These are phyloP conservation scores for Cheilosia impressa DNA, from an alignment of 2,888 invertebrate genomes.

Conservation along the genomic window DNA sequence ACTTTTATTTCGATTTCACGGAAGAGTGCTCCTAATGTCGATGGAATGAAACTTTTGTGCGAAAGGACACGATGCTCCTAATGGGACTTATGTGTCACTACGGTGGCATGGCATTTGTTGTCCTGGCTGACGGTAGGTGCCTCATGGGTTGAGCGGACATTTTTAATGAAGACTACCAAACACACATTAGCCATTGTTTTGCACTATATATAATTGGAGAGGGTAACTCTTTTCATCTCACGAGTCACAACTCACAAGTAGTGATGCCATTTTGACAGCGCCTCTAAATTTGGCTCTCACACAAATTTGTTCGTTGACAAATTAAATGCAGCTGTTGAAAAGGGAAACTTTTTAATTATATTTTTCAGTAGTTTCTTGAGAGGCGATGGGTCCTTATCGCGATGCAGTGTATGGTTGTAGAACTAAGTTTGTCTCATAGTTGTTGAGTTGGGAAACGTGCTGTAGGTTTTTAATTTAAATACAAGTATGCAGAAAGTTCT, in stretches of 20 bases:
- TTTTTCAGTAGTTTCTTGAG: not conserved
- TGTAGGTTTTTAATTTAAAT: no score
- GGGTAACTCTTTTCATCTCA: not conserved
- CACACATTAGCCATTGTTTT: not conserved
- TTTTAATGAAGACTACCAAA: constrained; percentile 5
- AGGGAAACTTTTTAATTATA: constrained; percentile 8
- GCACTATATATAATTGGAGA: not conserved
- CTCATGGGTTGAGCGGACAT: not conserved
- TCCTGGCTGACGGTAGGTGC: not conserved
- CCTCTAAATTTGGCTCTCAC: not conserved
- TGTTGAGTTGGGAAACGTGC: no score
- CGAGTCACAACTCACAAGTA: not conserved
- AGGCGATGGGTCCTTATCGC: not conserved
- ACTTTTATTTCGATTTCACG: constrained; percentile 26
- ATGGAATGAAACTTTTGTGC: not conserved
- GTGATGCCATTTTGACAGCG: constrained; percentile 1
- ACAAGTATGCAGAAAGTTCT: no score
- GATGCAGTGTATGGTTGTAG: not conserved
- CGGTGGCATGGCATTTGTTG: not conserved
- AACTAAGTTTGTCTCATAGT: not conserved
- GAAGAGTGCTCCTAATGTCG: constrained; percentile 5
- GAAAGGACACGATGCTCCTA: not conserved
- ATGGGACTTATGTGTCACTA: not conserved
- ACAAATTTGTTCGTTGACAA: not conserved
- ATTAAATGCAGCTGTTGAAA: not conserved